Evolutionary conservation across 2,797 vertebrate genomes (phyloP).

Genomic region (Gallinago stenura): DNA sequence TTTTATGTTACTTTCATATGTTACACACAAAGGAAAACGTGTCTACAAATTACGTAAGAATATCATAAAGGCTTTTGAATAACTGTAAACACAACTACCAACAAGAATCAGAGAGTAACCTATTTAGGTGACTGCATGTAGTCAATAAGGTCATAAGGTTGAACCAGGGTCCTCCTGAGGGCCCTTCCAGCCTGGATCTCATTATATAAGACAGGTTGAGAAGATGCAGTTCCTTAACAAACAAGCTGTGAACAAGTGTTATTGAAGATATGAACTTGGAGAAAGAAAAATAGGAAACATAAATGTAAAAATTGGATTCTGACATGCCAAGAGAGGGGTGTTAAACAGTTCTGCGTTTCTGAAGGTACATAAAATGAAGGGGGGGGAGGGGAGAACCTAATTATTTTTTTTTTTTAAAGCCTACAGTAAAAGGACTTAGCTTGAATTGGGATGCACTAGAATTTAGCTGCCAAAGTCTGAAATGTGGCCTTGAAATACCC

Average conservation of each 20-base stretch:
- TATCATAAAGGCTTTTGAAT: not conserved
- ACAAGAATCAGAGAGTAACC: not conserved
- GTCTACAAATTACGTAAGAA: not conserved
- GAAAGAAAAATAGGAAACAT: not conserved
- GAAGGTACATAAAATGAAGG: not conserved
- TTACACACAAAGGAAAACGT: not conserved
- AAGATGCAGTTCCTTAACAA: not conserved
- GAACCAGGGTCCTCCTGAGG: not conserved
- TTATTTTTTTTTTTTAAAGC: not conserved
- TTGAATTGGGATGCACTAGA: not conserved
- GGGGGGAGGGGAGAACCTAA: accelerated
- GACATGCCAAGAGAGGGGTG: not conserved
- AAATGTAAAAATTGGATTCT: not conserved
- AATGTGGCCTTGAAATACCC: not conserved
- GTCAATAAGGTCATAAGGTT: not conserved
- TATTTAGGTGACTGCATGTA: not conserved
- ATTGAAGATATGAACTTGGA: not conserved
- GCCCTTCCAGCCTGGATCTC: not conserved
- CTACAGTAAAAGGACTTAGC: not conserved
- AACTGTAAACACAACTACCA: not conserved
- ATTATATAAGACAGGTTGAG: not conserved
- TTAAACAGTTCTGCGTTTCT: not conserved
- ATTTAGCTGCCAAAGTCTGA: not conserved
- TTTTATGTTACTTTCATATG: not conserved
- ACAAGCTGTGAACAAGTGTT: not conserved